Evolutionary conservation across 2,888 invertebrate genomes (phyloP).

Genomic region (Pristionchus japonicus): DNA sequence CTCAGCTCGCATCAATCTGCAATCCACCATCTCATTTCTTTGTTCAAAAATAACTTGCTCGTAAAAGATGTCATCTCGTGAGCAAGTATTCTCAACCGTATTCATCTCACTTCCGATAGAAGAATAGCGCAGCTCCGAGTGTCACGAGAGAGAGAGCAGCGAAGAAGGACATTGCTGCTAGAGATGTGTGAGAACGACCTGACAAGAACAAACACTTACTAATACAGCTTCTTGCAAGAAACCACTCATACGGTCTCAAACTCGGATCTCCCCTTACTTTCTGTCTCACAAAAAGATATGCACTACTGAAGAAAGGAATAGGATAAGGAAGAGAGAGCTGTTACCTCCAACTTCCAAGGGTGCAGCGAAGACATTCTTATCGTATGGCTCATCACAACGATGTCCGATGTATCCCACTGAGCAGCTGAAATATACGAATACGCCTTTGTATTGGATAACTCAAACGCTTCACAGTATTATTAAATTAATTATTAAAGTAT

Average conservation of each 20-base stretch:
- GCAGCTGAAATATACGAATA: not conserved
- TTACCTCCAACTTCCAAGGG: not conserved
- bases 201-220: not conserved
- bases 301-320: not conserved
- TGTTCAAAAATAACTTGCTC: no score
- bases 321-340: no score
- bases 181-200: not conserved
- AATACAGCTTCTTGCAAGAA: no score
- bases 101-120: not conserved
- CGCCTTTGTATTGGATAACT: no score
- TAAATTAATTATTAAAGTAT: no score
- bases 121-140: constrained; percentile 31
- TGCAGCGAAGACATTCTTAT: constrained; percentile 2
- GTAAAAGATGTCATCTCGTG: no score
- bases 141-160: not conserved
- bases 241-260: no score
- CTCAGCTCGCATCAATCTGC: not conserved
- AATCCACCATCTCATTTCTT: no score
- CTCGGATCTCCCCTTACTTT: no score
- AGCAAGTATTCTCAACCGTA: no score
- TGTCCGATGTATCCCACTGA: not conserved
- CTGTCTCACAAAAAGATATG: not conserved
- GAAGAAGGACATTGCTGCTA: not conserved
- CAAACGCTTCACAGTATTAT: no score
- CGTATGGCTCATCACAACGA: constrained; percentile 11